Conservation (phyloP, 2,113 vertebrate species). For the Etheostoma spectabile region DNA sequence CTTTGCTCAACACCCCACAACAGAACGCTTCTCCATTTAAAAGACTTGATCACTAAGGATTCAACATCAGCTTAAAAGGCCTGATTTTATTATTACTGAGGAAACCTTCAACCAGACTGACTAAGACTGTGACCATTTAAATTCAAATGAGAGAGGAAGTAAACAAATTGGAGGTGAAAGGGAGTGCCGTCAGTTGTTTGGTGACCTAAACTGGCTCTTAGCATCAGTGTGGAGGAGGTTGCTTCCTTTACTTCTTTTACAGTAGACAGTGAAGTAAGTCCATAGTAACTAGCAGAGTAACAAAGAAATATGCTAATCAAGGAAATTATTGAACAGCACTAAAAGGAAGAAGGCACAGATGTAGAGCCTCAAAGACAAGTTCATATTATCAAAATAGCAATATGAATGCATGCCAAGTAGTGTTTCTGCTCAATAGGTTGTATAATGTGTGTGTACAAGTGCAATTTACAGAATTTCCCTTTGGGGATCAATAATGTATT, state of each 20-base stretch:
- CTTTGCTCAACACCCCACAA: constrained; percentile 37
- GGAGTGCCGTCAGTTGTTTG: background rate
- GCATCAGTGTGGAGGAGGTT: constrained; percentile 16
- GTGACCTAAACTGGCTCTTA: constrained; percentile 20
- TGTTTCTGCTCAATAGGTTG: background rate
- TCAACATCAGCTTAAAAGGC: constrained; percentile 36
- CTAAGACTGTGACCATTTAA: constrained; percentile 30
- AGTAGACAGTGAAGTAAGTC: constrained; percentile 1
- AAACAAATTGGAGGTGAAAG: constrained; percentile 42
- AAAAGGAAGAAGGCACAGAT: background rate
- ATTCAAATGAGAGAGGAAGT: constrained; percentile 55
- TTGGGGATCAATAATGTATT: too few species aligned
- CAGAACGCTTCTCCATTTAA: constrained; percentile 21
- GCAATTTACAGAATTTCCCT: background rate
- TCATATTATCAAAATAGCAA: constrained; percentile 3
- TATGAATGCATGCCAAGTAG: constrained; percentile 1
- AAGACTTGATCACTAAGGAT: constrained; percentile 38
- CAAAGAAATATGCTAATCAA: constrained; percentile 8
- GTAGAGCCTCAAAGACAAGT: background rate
- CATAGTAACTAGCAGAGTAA: background rate
- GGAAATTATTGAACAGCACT: constrained; percentile 4
- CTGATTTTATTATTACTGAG: constrained; percentile 27
- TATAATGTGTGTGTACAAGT: background rate
- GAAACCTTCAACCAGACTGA: constrained; percentile 9
- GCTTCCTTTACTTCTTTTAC: constrained; percentile 22